Conservation (phyloP, 2,113 vertebrate genomes). For the Oxyruncus cristatus region DNA sequence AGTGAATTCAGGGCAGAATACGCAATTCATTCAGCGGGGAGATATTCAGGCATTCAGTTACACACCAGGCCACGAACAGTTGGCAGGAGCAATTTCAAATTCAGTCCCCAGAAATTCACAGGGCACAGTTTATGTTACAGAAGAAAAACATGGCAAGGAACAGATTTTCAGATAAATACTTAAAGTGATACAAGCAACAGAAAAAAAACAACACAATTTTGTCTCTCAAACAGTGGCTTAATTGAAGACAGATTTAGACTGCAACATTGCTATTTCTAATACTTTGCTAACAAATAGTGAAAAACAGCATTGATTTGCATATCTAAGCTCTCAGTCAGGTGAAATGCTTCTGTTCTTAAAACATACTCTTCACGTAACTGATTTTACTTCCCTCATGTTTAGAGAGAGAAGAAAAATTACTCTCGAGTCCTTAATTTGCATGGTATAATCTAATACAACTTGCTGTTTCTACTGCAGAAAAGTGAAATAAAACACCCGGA, state of each 20-base stretch:
- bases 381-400: slow-evolving; percentile 29
- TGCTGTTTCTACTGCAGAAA: slow-evolving; percentile 10
- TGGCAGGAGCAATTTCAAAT: slow-evolving; percentile 99
- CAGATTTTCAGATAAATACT: slow-evolving; percentile 99
- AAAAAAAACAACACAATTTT: slow-evolving; percentile 83
- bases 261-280: slow-evolving; percentile 68
- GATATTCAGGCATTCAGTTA: slow-evolving; percentile 98
- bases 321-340: slow-evolving; percentile 20
- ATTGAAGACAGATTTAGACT: slow-evolving; percentile 76
- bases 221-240: slow-evolving; percentile 80
- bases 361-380: not conserved
- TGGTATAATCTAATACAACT: not conserved
- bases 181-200: slow-evolving; percentile 83
- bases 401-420: slow-evolving; percentile 25
- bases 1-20: slow-evolving; percentile 94
- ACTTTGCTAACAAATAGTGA: slow-evolving; percentile 57
- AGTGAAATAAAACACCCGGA: slow-evolving; percentile 5
- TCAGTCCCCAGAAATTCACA: slow-evolving; percentile 98
- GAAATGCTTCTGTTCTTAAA: slow-evolving; percentile 35
- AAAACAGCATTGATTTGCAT: not conserved
- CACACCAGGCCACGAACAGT: slow-evolving; percentile 89
- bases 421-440: not conserved
- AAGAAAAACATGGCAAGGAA: slow-evolving; percentile 99
- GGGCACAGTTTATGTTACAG: slow-evolving; percentile 99
- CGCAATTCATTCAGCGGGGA: slow-evolving; percentile 97